Percentiles rank a stretch among this genome's conserved stretches.
phyloP scores from a whole-genome alignment of 2,888 invertebrate genomes.

The Trichopria drosophilae region DNA sequence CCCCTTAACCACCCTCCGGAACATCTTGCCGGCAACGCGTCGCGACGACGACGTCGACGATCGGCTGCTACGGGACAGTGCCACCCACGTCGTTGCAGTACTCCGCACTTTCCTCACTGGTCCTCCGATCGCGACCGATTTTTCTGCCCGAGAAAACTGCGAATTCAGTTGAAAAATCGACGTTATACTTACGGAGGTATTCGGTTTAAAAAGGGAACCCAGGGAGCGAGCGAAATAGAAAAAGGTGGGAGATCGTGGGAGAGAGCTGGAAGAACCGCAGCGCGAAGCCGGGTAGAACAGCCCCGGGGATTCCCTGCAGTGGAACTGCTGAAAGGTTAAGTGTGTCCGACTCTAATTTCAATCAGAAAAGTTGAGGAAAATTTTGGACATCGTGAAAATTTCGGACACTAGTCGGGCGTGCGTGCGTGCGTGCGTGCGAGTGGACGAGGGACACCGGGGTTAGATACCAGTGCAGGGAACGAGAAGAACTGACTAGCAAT shows the following conservation, averaged over 20 bases:
- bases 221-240: too few species aligned
- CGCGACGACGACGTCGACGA: constrained; percentile 47
- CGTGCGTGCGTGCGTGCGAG: too few species aligned
- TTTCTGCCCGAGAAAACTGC: too few species aligned
- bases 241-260: too few species aligned
- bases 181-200: constrained; percentile 8
- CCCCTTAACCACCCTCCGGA: constrained; percentile 35
- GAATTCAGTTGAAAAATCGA: not conserved
- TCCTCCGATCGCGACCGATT: constrained; percentile 3
- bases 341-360: constrained; percentile 9
- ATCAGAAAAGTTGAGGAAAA: not conserved
- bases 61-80: constrained; percentile 37
- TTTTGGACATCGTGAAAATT: too few species aligned
- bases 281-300: too few species aligned
- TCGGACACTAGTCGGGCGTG: too few species aligned
- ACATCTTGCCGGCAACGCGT: constrained; percentile 55
- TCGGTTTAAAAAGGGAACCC: too few species aligned
- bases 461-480: too few species aligned
- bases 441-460: too few species aligned
- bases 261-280: too few species aligned
- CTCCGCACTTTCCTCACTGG: constrained; percentile 25
- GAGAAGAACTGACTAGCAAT: constrained; percentile 14
- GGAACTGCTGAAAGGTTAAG: constrained; percentile 26
- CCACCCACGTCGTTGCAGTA: constrained; percentile 34
- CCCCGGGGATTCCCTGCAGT: too few species aligned